A percentile compares a stretch with the other conserved stretches of the same genome.
Evolutionary conservation across 2,888 invertebrate genomes (phyloP).

Genomic region (Clunio marinus): DNA sequence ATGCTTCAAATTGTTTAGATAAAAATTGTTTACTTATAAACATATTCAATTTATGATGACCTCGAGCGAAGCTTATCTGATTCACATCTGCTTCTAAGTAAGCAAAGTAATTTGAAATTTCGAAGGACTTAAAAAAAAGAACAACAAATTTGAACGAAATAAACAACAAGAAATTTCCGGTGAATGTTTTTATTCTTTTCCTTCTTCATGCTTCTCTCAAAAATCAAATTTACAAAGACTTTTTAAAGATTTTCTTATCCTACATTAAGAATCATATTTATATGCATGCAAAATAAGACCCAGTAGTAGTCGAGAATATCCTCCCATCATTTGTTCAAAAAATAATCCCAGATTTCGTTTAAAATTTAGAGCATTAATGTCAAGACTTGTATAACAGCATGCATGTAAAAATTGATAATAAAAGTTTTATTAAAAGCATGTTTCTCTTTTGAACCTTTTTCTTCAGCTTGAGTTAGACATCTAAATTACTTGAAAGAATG

Average conservation of each 20-base stretch:
- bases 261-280: neutral
- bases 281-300: too few species aligned
- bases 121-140: too few species aligned
- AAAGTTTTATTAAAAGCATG: neutral
- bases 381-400: neutral
- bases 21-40: neutral
- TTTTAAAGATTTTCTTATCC: neutral
- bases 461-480: neutral
- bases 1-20: neutral
- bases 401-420: constrained; percentile 7
- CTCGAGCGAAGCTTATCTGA: neutral
- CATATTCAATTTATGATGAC: neutral
- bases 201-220: too few species aligned
- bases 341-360: neutral
- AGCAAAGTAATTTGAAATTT: neutral
- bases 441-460: neutral
- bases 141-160: too few species aligned
- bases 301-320: neutral
- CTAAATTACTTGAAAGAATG: neutral
- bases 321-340: neutral
- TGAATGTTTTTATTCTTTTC: too few species aligned
- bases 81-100: too few species aligned
- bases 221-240: too few species aligned
- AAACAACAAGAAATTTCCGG: neutral
- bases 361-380: neutral